phyloP scores from a whole-genome alignment of 2,888 invertebrate species.

The Cyclophora albipunctata region DNA sequence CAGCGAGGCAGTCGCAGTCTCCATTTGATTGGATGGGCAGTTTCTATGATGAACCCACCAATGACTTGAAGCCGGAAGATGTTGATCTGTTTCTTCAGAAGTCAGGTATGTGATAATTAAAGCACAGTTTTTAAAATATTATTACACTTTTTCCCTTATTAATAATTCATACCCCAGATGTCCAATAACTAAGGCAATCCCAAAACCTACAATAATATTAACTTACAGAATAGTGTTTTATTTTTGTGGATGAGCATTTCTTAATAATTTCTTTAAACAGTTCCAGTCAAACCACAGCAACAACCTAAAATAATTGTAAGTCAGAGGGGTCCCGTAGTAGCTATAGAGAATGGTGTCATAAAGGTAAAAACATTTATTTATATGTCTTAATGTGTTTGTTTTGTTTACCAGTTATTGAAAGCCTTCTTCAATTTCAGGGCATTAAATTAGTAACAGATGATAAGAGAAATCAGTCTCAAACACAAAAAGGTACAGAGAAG shows the following conservation, averaged over 20 bases:
- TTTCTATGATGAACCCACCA: conserved; percentile 48
- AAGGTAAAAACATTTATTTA: conserved; percentile 38
- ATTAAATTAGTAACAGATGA: conserved; percentile 37
- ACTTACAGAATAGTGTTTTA: too few species aligned
- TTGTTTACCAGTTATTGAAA: too few species aligned
- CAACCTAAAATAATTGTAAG: conserved; percentile 27
- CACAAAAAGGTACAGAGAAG: conserved; percentile 27
- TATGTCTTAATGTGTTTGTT: not conserved
- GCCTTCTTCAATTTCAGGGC: conserved; percentile 29
- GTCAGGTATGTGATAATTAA: too few species aligned
- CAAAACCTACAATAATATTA: too few species aligned
- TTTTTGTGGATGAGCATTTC: too few species aligned
- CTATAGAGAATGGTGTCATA: conserved; percentile 68
- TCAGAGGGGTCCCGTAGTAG: conserved; percentile 48
- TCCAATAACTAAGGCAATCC: too few species aligned
- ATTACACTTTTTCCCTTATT: too few species aligned
- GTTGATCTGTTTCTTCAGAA: conserved; percentile 62
- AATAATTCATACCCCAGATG: not conserved
- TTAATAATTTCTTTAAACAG: too few species aligned
- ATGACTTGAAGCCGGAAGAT: conserved; percentile 56
- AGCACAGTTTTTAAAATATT: too few species aligned
- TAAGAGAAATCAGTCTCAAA: conserved; percentile 21
- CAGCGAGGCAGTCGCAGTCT: conserved; percentile 50
- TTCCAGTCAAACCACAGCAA: conserved; percentile 1
- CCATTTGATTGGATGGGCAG: conserved; percentile 52